Base-by-base conservation (phyloP, 2,888 invertebrate genomes). In the Drosophila prolongata region DNA sequence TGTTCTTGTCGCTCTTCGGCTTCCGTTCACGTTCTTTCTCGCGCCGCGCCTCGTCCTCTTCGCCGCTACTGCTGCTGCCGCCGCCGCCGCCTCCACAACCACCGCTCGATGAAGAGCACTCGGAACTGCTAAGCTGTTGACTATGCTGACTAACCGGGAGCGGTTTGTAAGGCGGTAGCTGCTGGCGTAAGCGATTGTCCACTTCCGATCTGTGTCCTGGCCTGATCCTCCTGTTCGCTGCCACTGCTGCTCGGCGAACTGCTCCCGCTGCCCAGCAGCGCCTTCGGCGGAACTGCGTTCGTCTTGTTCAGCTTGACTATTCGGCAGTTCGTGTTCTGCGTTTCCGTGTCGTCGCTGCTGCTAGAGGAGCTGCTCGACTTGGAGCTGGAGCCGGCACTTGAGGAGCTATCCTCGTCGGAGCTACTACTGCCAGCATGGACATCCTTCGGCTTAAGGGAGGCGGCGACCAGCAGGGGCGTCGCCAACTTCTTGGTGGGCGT, bases 1-100 rank as follows among this genome's bases (percentile, higher is more conserved):
- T 96, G 91, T 95, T 95, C 86, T 95, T 95, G 90, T 95, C 95
- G 92, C 93, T 90, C 92, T 90, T 89, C 87, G 91, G 90, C 89
- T 91, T 92, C 87, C 89, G 70, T 77, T 90, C 73, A 76, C 83
- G 74, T 77, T 80, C 70, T 77, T 80, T 50, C 80, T 87, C 62
- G 11, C 78, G 78, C 42, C 80, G 83, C 4, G 67, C 59, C 24
- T 72, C 80, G 19, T 86, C 81, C 30, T 82, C 81, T 10, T 82
- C 81, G 27, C 78, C 80, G 61, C 84, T 89, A 74, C 83, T 84
- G 46, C 78, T 77, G 43, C 75, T 50, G 70, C 82, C 80, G n/a
- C 73, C 66, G 10, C 67, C 81, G 27, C 78, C 80, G 67, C 81
- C 87, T 50, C 82, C 87, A 65, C 83, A 79, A 24, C 76, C 75